These are phyloP conservation scores for Teinopalpus imperialis DNA, from an alignment of 2,888 invertebrate species.

Conservation along the genomic window DNA sequence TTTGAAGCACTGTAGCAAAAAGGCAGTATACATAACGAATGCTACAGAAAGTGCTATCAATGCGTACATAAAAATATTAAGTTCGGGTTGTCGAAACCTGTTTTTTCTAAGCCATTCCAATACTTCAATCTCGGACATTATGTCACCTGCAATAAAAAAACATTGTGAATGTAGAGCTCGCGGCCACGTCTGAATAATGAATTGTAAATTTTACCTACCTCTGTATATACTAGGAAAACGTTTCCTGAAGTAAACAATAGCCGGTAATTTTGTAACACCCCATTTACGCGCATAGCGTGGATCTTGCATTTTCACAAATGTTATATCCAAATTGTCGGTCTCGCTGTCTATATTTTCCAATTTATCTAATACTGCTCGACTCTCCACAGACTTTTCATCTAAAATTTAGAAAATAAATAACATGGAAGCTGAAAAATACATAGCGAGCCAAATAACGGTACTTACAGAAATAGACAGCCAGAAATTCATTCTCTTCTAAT, in stretches of 20 bases:
- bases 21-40: conserved; percentile 94
- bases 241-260: conserved; percentile 94
- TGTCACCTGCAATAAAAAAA: conserved; percentile 84
- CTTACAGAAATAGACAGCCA: conserved; percentile 98
- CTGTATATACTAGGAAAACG: conserved; percentile 96
- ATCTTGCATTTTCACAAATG: conserved; percentile 97
- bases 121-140: conserved; percentile 92
- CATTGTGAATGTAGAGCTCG: not conserved
- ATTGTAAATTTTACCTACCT: conserved; percentile 76
- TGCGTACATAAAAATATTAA: conserved; percentile 97
- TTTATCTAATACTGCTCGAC: conserved; percentile 90
- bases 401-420: conserved; percentile 33
- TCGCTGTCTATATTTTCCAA: conserved; percentile 97
- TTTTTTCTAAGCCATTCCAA: conserved; percentile 96
- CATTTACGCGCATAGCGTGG: conserved; percentile 95
- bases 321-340: conserved; percentile 95
- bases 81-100: conserved; percentile 94
- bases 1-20: conserved; percentile 94
- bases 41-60: conserved; percentile 92
- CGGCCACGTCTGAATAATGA: too few relatives aligned
- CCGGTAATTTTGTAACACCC: conserved; percentile 95
- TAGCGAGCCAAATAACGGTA: conserved; percentile 33
- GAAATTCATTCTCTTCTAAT: conserved; percentile 96
- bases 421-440: not conserved
- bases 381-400: conserved; percentile 93